These are phyloP conservation scores for Archilochus colubris DNA, from an alignment of 2,113 vertebrate species.

Conservation along the genomic window DNA sequence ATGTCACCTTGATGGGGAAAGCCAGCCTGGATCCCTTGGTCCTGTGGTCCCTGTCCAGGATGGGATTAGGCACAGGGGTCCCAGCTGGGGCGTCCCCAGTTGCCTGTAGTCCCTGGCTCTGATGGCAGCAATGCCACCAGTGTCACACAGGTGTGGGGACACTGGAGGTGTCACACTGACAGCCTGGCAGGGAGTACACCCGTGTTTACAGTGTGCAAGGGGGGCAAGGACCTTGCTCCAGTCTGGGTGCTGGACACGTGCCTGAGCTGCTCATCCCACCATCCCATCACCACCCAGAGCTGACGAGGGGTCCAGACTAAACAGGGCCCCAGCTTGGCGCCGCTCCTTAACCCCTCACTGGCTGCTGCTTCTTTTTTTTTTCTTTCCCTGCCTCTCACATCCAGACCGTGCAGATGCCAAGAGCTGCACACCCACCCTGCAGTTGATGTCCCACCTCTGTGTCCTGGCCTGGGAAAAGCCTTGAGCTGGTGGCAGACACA, in stretches of 20 bases:
- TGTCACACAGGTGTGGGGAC: no score
- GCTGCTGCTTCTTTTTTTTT: background rate
- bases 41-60: background rate
- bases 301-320: background rate
- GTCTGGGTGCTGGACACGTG: background rate
- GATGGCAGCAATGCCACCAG: no score
- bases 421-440: no score
- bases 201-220: background rate
- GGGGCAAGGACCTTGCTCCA: background rate
- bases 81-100: background rate
- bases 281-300: background rate
- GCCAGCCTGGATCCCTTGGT: background rate
- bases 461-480: background rate
- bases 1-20: background rate
- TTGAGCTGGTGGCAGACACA: background rate
- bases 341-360: slow-evolving; percentile 7
- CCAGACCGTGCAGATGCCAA: background rate
- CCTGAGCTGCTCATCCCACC: background rate
- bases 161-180: accelerated
- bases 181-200: background rate
- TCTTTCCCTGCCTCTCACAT: background rate
- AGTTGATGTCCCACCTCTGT: background rate
- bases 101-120: background rate
- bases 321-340: slow-evolving; percentile 23
- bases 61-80: background rate